Percentiles rank a stretch among this genome's conserved stretches.
Conservation (phyloP, 1,140 invertebrate species). For the Anthonomus grandis region DNA sequence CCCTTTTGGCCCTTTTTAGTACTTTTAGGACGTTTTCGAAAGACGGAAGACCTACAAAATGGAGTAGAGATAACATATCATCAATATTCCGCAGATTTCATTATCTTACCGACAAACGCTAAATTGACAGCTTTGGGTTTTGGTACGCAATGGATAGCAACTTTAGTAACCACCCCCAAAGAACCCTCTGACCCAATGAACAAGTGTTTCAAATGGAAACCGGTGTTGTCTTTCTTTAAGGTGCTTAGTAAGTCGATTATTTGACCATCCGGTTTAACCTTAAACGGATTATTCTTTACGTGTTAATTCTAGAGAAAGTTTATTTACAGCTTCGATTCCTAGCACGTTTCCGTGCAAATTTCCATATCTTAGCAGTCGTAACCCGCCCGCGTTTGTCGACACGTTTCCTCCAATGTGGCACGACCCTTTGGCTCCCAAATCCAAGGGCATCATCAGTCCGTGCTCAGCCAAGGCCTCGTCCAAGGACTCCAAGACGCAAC, state of each 20-base stretch:
- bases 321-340: constrained; percentile 83
- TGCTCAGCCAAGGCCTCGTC: constrained; percentile 70
- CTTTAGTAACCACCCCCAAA: constrained; percentile 90
- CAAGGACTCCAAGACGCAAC: constrained; percentile 86
- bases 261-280: constrained; percentile 87
- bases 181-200: constrained; percentile 98
- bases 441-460: constrained; percentile 88
- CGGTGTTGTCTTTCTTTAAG: constrained; percentile 96
- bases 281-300: no score
- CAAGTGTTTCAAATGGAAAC: constrained; percentile 93
- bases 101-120: constrained; percentile 84
- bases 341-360: constrained; percentile 90
- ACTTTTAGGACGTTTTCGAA: constrained; percentile 77
- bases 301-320: neutral
- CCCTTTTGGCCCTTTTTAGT: constrained; percentile 66
- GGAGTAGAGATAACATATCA: constrained; percentile 3
- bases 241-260: constrained; percentile 81
- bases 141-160: constrained; percentile 84
- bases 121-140: constrained; percentile 76
- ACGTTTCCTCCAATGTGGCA: constrained; percentile 97
- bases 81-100: no score
- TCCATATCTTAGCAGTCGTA: constrained; percentile 89
- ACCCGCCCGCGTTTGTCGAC: constrained; percentile 93
- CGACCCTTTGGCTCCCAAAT: constrained; percentile 95
- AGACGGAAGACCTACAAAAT: constrained; percentile 61